phyloP scores from a whole-genome alignment of 2,797 vertebrate species.

The Falco rusticolus region DNA sequence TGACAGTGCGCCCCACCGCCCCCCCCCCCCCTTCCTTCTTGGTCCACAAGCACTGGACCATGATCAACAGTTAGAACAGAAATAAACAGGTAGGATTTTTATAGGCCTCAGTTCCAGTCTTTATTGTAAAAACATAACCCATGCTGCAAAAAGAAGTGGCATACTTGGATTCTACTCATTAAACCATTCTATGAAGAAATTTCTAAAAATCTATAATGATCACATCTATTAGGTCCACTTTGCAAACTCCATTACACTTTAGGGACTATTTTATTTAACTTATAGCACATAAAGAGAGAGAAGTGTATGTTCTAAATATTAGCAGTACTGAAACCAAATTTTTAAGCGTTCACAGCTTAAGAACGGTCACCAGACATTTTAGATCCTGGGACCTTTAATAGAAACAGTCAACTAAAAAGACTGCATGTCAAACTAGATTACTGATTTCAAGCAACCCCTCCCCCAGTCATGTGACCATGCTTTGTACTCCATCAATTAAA shows the following conservation, averaged over 20 bases:
- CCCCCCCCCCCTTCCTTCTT: neutral
- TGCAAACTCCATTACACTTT: neutral
- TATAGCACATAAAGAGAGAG: neutral
- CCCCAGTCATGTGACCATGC: neutral
- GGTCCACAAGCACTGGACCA: neutral
- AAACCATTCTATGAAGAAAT: neutral
- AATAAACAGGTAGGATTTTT: neutral
- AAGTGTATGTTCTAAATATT: neutral
- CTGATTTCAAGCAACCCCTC: neutral
- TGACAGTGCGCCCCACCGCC: too few relatives aligned
- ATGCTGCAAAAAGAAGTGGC: neutral
- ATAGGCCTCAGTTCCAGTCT: neutral
- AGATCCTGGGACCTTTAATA: neutral
- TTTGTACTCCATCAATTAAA: slow-evolving; percentile 29
- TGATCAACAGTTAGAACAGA: neutral
- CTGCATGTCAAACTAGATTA: neutral
- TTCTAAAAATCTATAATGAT: neutral
- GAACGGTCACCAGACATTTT: neutral
- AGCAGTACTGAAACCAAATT: neutral
- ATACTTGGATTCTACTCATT: neutral
- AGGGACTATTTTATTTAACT: neutral
- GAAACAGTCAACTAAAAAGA: neutral
- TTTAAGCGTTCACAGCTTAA: neutral
- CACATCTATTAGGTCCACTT: neutral
- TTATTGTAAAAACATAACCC: neutral